Percentiles rank a stretch among this genome's conserved stretches.
phyloP scores from a whole-genome alignment of 1,140 invertebrate genomes.

The Caenorhabditis latens region DNA sequence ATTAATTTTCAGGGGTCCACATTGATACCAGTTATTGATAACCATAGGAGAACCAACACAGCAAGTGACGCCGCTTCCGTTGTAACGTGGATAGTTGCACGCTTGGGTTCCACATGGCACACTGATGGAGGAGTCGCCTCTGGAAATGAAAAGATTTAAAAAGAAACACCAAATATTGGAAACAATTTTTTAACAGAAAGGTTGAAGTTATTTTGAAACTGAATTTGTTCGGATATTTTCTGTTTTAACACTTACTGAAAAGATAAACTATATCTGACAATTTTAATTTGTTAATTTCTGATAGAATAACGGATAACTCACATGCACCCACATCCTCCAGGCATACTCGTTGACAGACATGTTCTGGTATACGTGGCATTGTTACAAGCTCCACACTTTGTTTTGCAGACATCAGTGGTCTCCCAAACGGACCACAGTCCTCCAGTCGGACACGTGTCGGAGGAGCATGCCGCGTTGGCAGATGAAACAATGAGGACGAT shows the following conservation, averaged over 20 bases:
- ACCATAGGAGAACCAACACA: conserved; percentile 3
- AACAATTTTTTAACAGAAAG: no score
- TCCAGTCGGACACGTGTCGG: not conserved
- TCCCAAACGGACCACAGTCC: not conserved
- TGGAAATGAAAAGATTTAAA: not conserved
- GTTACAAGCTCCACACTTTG: not conserved
- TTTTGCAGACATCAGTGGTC: not conserved
- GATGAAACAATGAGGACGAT: no score
- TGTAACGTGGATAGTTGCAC: not conserved
- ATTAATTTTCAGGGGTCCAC: not conserved
- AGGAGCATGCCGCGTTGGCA: no score
- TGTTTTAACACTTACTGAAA: no score
- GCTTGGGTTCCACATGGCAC: not conserved
- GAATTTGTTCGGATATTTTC: not conserved
- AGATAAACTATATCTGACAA: no score
- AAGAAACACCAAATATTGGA: no score
- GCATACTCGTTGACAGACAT: not conserved
- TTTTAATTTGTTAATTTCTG: no score
- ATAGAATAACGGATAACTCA: not conserved
- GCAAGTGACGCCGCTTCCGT: not conserved
- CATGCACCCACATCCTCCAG: not conserved
- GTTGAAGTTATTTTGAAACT: not conserved
- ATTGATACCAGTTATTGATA: conserved; percentile 10
- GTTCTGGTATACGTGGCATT: not conserved
- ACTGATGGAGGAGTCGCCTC: not conserved